A percentile compares a stretch with the other conserved stretches of the same genome.
phyloP scores from a whole-genome alignment of 2,888 invertebrate genomes.

The Cerastoderma edule region DNA sequence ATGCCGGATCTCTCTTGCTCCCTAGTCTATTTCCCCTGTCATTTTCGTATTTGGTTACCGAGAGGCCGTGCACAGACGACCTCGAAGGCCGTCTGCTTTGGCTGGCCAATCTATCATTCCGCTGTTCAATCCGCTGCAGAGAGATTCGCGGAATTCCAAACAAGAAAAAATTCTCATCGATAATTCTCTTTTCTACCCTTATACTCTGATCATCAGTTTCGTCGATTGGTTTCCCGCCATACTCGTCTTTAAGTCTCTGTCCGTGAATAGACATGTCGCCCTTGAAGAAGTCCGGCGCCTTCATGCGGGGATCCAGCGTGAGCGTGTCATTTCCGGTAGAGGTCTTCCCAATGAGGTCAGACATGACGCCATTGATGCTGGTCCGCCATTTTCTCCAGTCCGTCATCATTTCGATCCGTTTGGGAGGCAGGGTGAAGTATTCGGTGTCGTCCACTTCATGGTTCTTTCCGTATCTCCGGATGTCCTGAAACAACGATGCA shows the following conservation, averaged over 20 bases:
- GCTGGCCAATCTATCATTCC: not conserved
- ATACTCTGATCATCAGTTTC: slow-evolving; percentile 29
- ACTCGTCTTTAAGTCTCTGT: slow-evolving; percentile 34
- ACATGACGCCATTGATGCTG: slow-evolving; percentile 24
- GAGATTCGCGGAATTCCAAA: slow-evolving; percentile 46
- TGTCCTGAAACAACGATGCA: slow-evolving; percentile 21
- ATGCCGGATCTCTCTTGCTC: too few relatives aligned
- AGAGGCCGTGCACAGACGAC: slow-evolving; percentile 1
- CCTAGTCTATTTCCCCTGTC: too few relatives aligned
- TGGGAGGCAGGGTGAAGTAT: slow-evolving; percentile 35
- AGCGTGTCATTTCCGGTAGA: slow-evolving; percentile 1
- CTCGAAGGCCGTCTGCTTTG: slow-evolving; percentile 1
- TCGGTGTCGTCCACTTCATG: not conserved
- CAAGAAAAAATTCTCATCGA: slow-evolving; percentile 44
- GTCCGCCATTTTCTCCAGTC: slow-evolving; percentile 41
- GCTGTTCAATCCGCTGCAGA: not conserved
- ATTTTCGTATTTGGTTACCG: not conserved
- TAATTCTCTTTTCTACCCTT: slow-evolving; percentile 32
- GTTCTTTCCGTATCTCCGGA: slow-evolving; percentile 16
- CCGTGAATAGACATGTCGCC: slow-evolving; percentile 37
- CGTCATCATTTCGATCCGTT: slow-evolving; percentile 20
- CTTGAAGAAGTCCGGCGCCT: slow-evolving; percentile 39
- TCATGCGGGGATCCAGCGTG: slow-evolving; percentile 13
- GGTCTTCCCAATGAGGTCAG: slow-evolving; percentile 7
- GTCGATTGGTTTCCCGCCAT: slow-evolving; percentile 23